A percentile compares a stretch with the other conserved stretches of the same genome.
phyloP scores from a whole-genome alignment of 2,113 vertebrate species.

The Chionodraco myersi region DNA sequence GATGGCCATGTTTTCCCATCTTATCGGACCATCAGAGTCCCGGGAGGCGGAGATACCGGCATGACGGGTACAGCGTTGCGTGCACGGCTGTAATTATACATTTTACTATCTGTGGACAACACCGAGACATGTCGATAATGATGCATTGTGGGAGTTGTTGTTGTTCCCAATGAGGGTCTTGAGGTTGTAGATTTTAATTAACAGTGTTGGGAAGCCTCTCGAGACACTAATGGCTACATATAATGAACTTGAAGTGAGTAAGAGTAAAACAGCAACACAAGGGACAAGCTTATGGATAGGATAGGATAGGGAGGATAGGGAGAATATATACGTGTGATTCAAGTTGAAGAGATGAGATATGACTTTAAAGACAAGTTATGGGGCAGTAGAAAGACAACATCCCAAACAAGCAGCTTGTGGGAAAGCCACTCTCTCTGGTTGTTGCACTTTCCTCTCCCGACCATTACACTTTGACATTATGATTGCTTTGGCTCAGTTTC shows the following conservation, averaged over 20 bases:
- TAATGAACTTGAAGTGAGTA: no score
- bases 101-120: conserved; percentile 13
- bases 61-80: conserved; percentile 33
- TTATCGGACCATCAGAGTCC: conserved; percentile 42
- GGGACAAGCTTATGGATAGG: no score
- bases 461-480: not conserved
- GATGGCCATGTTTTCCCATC: not conserved
- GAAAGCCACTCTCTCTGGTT: conserved; percentile 8
- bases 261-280: not conserved
- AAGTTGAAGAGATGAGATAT: not conserved
- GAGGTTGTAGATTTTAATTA: not conserved
- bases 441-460: not conserved
- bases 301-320: not conserved
- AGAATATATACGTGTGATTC: not conserved
- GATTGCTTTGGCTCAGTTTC: not conserved
- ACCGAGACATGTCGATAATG: not conserved
- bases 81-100: conserved; percentile 65
- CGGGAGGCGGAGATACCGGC: conserved; percentile 24
- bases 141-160: conserved; percentile 18
- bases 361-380: not conserved
- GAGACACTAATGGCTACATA: not conserved
- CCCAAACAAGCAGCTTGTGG: not conserved
- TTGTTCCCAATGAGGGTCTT: not conserved
- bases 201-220: not conserved
- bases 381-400: not conserved